Percentiles rank a stretch among this genome's conserved stretches.
phyloP scores from a whole-genome alignment of 2,888 invertebrate genomes.

The Protophormia terraenovae region DNA sequence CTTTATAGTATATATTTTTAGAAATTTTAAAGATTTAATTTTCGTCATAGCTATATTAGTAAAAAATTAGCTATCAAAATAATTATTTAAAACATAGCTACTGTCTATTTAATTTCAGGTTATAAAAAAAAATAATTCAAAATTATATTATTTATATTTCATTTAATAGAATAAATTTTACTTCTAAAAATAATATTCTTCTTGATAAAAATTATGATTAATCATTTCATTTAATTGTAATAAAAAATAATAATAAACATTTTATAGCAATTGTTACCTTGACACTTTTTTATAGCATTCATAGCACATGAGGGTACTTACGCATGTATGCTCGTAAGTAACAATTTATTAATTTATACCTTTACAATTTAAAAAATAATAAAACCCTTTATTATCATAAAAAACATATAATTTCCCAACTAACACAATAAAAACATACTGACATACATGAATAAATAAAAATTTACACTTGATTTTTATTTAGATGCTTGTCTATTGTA shows the following conservation, averaged over 20 bases:
- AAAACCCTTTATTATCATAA: neutral
- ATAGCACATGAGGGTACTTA: neutral
- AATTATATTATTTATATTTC: too few species aligned
- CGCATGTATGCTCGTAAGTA: neutral
- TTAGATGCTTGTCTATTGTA: neutral
- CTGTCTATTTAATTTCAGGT: too few species aligned
- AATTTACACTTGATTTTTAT: neutral
- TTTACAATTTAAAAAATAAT: neutral
- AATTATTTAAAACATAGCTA: too few species aligned
- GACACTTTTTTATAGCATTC: constrained; percentile 27
- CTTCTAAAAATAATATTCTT: too few species aligned
- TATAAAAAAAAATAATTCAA: too few species aligned
- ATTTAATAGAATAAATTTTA: too few species aligned
- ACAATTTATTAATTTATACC: constrained; percentile 15
- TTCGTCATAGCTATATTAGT: too few species aligned
- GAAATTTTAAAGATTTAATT: too few species aligned
- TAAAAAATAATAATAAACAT: neutral
- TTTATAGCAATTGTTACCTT: constrained; percentile 20
- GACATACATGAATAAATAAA: too few species aligned
- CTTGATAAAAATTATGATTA: neutral
- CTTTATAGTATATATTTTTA: too few species aligned
- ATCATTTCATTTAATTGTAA: neutral
- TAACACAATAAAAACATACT: neutral
- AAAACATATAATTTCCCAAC: neutral
- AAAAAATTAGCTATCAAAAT: too few species aligned